Conservation (phyloP, 2,888 invertebrate genomes). For the Cryptocephalus moraei region DNA sequence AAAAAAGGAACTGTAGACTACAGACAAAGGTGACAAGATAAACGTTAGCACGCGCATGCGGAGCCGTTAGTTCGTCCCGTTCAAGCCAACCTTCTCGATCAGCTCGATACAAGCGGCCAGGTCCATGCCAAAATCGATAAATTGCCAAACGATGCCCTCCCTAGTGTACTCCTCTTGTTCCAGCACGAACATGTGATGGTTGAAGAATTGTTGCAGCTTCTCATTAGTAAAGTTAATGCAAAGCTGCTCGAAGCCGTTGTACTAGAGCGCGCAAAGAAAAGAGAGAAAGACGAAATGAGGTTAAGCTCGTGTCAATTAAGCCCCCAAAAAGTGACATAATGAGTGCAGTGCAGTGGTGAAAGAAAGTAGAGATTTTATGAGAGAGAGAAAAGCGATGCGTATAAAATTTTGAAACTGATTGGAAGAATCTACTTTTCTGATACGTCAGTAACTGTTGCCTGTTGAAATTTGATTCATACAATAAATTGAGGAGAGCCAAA, state of each 20-base stretch:
- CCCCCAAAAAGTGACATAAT: too few relatives aligned
- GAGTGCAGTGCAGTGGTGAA: too few relatives aligned
- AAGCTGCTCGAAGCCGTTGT: conserved; percentile 98
- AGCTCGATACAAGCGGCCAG: conserved; percentile 97
- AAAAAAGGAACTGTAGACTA: conserved; percentile 14
- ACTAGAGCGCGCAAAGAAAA: conserved; percentile 44
- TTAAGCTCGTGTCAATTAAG: background rate
- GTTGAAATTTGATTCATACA: too few relatives aligned
- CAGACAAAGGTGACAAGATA: background rate
- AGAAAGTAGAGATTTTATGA: too few relatives aligned
- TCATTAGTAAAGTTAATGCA: conserved; percentile 99
- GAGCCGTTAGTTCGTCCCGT: too few relatives aligned
- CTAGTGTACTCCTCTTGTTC: conserved; percentile 98
- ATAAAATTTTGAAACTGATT: background rate
- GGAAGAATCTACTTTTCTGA: too few relatives aligned
- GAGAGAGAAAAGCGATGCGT: too few relatives aligned
- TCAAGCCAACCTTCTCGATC: conserved; percentile 76
- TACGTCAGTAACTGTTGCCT: too few relatives aligned
- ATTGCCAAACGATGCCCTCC: conserved; percentile 96
- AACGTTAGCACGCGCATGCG: background rate
- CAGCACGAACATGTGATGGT: conserved; percentile 99
- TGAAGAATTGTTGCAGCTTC: conserved; percentile 99
- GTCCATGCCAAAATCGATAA: conserved; percentile 99
- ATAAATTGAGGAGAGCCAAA: too few relatives aligned
- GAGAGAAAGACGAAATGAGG: conserved; percentile 7